Percentiles rank a stretch among this genome's conserved stretches.
phyloP scores from a whole-genome alignment of 1,140 invertebrate species.

The Meteorus sp. region DNA sequence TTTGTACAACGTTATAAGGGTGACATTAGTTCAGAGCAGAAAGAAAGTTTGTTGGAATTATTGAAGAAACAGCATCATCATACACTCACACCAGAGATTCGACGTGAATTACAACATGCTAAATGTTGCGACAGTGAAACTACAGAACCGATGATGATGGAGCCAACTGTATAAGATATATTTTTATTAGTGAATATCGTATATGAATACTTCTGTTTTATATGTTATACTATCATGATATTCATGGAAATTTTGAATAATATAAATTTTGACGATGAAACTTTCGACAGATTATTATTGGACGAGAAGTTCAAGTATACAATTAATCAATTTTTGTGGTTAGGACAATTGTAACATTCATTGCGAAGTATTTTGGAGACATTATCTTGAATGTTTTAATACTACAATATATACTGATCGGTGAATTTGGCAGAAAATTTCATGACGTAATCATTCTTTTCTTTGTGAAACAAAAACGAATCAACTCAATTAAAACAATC shows the following conservation, averaged over 20 bases:
- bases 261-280: not conserved
- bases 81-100: slow-evolving; percentile 81
- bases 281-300: not conserved
- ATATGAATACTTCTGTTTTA: not conserved
- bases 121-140: slow-evolving; percentile 78
- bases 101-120: slow-evolving; percentile 81
- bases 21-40: slow-evolving; percentile 91
- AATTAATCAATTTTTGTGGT: no score
- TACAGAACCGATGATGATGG: slow-evolving; percentile 29
- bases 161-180: slow-evolving; percentile 33
- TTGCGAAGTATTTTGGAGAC: not conserved
- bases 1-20: slow-evolving; percentile 96
- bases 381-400: not conserved
- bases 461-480: no score
- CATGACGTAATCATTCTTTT: no score
- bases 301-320: no score
- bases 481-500: no score
- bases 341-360: not conserved
- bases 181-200: not conserved
- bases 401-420: not conserved
- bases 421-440: not conserved
- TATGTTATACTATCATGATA: no score
- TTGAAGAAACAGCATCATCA: slow-evolving; percentile 79
- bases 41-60: slow-evolving; percentile 80
- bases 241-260: not conserved